A percentile compares a stretch with the other conserved stretches of the same genome.
These are phyloP conservation scores for Megalopta genalis DNA, from an alignment of 1,140 invertebrate genomes.

Conservation along the genomic window DNA sequence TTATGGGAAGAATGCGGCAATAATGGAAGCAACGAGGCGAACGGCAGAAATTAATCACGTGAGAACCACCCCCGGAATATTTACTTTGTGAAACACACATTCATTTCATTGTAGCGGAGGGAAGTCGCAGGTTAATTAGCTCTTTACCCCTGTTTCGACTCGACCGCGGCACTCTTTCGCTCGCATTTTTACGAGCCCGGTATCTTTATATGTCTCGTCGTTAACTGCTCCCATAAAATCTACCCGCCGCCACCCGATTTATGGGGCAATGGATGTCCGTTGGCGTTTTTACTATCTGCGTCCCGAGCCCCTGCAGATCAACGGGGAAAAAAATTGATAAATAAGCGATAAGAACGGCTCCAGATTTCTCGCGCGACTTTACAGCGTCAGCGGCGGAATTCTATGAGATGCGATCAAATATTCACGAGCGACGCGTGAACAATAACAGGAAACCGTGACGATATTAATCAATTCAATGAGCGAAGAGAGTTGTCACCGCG, in stretches of 20 bases:
- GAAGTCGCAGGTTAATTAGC: constrained; percentile 50
- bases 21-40: not conserved
- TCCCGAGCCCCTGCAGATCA: too few species aligned
- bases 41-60: not conserved
- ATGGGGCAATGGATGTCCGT: not conserved
- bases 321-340: constrained; percentile 2
- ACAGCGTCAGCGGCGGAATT: not conserved
- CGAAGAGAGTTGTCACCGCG: too few species aligned
- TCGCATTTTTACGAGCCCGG: constrained; percentile 1
- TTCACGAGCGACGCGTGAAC: not conserved
- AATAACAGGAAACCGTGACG: too few species aligned
- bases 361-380: not conserved
- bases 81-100: not conserved
- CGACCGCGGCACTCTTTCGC: not conserved
- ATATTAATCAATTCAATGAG: too few species aligned
- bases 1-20: too few species aligned
- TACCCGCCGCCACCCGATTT: not conserved
- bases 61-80: not conserved
- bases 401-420: too few species aligned
- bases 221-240: constrained; percentile 3
- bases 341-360: not conserved
- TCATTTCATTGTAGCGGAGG: not conserved
- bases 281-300: not conserved
- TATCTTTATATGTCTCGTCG: constrained; percentile 1
- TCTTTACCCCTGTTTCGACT: constrained; percentile 12